Base-by-base conservation (phyloP, 2,888 invertebrate genomes). In the Fragum fragum region DNA sequence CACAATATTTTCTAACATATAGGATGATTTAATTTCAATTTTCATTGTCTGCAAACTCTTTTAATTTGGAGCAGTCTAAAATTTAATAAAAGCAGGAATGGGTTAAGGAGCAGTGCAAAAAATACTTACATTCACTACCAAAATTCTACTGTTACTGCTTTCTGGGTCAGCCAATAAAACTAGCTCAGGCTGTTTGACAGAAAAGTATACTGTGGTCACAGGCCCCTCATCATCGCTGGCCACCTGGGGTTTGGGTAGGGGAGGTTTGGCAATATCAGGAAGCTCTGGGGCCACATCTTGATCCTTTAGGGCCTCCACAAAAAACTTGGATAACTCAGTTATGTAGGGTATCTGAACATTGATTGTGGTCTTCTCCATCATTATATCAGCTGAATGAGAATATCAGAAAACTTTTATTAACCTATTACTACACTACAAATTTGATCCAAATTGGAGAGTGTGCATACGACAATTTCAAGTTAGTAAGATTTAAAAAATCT, bases 141-240 rank as follows among this genome's bases (percentile, higher is more conserved):
- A 93, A 5, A 96, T 96, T 88, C 96, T 96, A 1, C 96, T 96
- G 77, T 93, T 90, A 26, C 87, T 79, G 23, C 91, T 89, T 6
- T 92, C 91, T 3, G 95, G 94, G 63, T 95, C 94, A 0, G 97
- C 96, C 92, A 97, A 96, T 88, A 97, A 95, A 94, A 97, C 96
- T 69, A 97, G 95, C 94, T 97, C 97, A 0, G 97, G 97, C 91
- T 97, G 96, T 39, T 97, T 96, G 88, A 97, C 96, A 90, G 97
- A 96, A 29, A 97, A 95, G 0, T 97, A 97, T 86, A 97, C 95
- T 0, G 97, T 96, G 36, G 97, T 83, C 28, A 79, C 83, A 36
- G 96, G 81, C 26, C 80, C 85, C 42, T 79, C 78, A 9, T 81
- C 68, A 9, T 57, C 68, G 47, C 18, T 59, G 14, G 75, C 68